Base-by-base conservation (phyloP, 2,113 vertebrate species). In the Calidris pugnax region DNA sequence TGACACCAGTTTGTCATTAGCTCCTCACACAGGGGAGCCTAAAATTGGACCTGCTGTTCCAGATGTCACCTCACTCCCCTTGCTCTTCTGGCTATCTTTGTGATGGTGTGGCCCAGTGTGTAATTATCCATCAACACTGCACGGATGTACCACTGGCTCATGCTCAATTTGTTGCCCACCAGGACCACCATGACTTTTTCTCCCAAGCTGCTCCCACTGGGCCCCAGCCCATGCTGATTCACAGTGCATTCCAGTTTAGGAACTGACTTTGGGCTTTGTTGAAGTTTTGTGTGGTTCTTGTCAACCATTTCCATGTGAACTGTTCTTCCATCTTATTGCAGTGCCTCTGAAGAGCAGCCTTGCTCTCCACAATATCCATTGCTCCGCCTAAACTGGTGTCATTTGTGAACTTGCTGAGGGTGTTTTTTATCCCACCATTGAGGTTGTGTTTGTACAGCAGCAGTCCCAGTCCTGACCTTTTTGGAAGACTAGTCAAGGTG, bases 141-240 rank as follows among this genome's bases (percentile, higher is more conserved):
- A 9, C 39, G 48, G 55, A 33, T 37, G 39, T 21, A 23, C 14
- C 1, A 2, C 64, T 59, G 75, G 13, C 35, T 74, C 0, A 0
- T 15, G 5, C 39, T 63, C 14, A 51, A 7, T 63, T 57, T 85
- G 57, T 23, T 82, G 9, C 15, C 33, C 22, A 37, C 43, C 16
- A 47, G 45, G 69, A 47, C 4, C 23, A 57, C 51, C 23, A 6
- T 10, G 18, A 37, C 12, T 14, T 63, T 66, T 59, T 73, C n/a
- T 60, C 21, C 19, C 12, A 7, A 32, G 27, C 37, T 59, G 23
- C n/a, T 85, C 37, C 39, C 10, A 9, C 41, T 2, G 1, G 15
- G 6, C 37, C 27, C 6, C 18, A 55, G 14, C 47, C 22, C 32
- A 23, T 74, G 27, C 18, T 20, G 9, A 32, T 55, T n/a, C 28